Base-by-base conservation (phyloP, 2,888 invertebrate genomes). In the Torymus auratus region DNA sequence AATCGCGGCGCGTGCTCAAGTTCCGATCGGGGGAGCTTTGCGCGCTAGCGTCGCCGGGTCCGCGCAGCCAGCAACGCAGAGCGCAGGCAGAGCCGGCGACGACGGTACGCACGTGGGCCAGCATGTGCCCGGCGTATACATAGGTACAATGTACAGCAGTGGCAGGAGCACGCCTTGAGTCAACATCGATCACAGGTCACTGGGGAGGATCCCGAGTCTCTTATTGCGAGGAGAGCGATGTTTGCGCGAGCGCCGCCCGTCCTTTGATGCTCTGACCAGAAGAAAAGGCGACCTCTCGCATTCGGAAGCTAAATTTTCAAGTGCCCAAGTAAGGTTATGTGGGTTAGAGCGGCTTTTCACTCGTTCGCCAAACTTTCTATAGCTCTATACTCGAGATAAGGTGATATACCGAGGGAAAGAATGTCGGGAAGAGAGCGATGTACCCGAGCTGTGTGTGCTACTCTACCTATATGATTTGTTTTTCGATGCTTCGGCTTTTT, bases 1-100 rank as follows among this genome's bases (percentile, higher is more conserved):
- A 90, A 91, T 90, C 90, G 89, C 86, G 88, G 89, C 90, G 90
- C 90, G 91, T 91, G 91, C 89, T 88, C 86, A 87, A 89, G 87
- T 89, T 89, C 87, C 85, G 86, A 88, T 89, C 88, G 86, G 86
- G 90, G 90, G 89, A 88, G 89, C 86, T 87, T 88, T 87, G 83
- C 86, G 84, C 85, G 85, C 85, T 41, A 41, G 41, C 7, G 41
- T 41, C 41, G 41, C 41, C 7, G 41, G 41, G 41, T 7, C 41
- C 5, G 41, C 41, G 7, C n/a, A n/a, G n/a, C n/a, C n/a, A n/a
- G n/a, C n/a, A n/a, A n/a, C n/a, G 20, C 2, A 20, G 20, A 20
- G 20, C 20, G 20, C 20, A 1, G 20, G 20, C 20, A 41, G 41
- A 41, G 41, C 5, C 41, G 41, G 7, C 41, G 41, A 5, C 41